A percentile compares a stretch with the other conserved stretches of the same genome.
phyloP scores from a whole-genome alignment of 2,113 vertebrate species.

The Mus spicilegus region DNA sequence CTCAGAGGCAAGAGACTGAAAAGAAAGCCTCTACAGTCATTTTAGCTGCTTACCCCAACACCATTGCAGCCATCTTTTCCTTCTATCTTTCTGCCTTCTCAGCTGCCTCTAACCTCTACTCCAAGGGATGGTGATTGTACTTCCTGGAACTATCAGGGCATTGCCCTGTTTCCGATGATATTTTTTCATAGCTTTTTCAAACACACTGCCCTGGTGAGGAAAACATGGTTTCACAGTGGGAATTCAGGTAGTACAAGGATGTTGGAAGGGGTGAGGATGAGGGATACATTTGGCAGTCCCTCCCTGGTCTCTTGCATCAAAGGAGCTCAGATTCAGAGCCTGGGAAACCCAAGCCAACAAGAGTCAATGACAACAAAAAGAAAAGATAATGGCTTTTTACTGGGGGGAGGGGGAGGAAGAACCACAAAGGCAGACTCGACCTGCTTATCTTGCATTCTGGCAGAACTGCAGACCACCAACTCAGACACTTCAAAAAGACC shows the following conservation, averaged over 20 bases:
- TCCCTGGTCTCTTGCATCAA: slow-evolving; percentile 29
- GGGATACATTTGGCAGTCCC: not conserved
- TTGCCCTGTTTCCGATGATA: not conserved
- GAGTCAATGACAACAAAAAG: slow-evolving; percentile 67
- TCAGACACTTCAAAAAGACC: slow-evolving; percentile 77
- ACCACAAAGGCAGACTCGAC: not conserved
- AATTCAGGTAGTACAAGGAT: not conserved
- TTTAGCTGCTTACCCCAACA: not conserved
- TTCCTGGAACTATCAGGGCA: not conserved
- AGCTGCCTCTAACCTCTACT: not conserved
- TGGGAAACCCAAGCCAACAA: slow-evolving; percentile 67
- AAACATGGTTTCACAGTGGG: not conserved
- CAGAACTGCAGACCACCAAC: slow-evolving; percentile 72
- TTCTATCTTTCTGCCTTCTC: not conserved
- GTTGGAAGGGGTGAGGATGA: no score
- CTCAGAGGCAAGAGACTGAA: not conserved
- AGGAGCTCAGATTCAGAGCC: slow-evolving; percentile 53
- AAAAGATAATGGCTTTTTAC: slow-evolving; percentile 64
- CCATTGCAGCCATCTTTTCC: not conserved
- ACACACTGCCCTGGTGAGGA: not conserved
- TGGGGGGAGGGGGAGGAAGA: not conserved
- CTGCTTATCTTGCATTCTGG: slow-evolving; percentile 72
- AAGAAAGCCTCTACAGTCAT: not conserved
- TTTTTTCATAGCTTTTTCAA: not conserved
- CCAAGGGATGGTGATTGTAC: not conserved